Base-by-base conservation (phyloP, 2,113 vertebrate species). In the Bubo blakistoni region DNA sequence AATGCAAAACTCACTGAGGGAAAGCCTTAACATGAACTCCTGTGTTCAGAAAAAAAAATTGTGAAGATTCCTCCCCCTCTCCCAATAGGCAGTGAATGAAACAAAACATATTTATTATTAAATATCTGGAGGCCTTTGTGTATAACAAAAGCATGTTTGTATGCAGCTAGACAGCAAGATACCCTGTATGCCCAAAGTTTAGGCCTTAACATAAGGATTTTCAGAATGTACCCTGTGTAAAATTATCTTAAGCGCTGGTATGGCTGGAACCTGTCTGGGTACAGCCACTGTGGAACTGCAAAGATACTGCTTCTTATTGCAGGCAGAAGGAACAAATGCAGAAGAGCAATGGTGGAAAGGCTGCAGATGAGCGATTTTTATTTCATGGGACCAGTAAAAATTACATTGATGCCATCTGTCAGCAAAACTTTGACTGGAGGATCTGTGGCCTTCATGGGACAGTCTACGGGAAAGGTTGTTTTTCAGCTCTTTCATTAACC, bases 361-460 rank as follows among this genome's bases (percentile, higher is more conserved):
- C 95, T 49, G 96, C 46, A 16, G 91, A 97, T 54, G 98, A 98
- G 63, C 82, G 94, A 34, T 51, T 77, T 70, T 86, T 98, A n/a
- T 98, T 98, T 92, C 98, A 98, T n/a, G 98, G 98, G 65, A 98
- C 98, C 52, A 94, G 55, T 42, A 69, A 62, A 62, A 91, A 90
- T 44, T 62, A 97, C n/a, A 58, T 95, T 17, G 97, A 98, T 34
- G 97, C 98, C n/a, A 98, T 98, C 80, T 98, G 98, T 79, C 97
- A 98, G 67, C 98, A 98, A 73, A 98, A 98, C 91, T 98, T 98
- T 69, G 98, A 98, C 71, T 98, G 98, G 98, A 97, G 98, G 84
- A 97, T 98, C 89, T 98, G 97, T 15, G 98, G 98, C 49, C 54
- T 94, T 54, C 96, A 98, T 40, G 98, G 98, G 51, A 98, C 98